Evolutionary conservation across 2,888 invertebrate species (phyloP), one percentile per base, ranked within the genome.

Genomic region (Tinea pellionella): DNA sequence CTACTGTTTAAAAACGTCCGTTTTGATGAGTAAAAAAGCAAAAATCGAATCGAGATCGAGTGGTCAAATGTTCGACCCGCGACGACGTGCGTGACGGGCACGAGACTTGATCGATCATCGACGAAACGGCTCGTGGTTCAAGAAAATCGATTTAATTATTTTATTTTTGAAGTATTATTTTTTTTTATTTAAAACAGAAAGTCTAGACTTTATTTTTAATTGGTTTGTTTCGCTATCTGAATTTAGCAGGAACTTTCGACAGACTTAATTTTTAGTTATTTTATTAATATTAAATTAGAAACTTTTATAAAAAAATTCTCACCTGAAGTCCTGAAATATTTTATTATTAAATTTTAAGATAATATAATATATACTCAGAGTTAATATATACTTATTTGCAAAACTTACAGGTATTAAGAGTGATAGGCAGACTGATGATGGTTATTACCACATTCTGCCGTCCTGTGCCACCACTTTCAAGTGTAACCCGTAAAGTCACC

Each of bases 11-110:
- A 19, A 53, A 53, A 53, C 18, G 11, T 61, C 63, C 63, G 64
- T 24, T 59, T 18, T 42, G 59, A 42, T 59, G 59, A 19, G 42
- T 37, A 19, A 59, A 59, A 59, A 66, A 68, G 61, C 29, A 68
- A 73, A 72, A 74, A 77, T 75, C 71, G 72, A 70, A 68, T 72
- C 76, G 73, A 74, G 74, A 73, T 72, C 76, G 75, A 77, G 73
- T 71, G 72, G 72, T 69, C 70, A 71, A 66, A 72, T 72, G 71
- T 68, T 67, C 68, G 64, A 55, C 19, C n/a, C 64, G 65, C 69
- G 71, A 74, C 83, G 82, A 74, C 83, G 82, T 82, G 84, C 84
- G 81, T 84, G 77, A 79, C 80, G 71, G 32, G 58, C 61, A 57
- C 51, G 56, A 32, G 60, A 59, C 59, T 16, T 12, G 15, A 37